Evolutionary conservation across 2,888 invertebrate species (phyloP), one percentile per base, ranked within the genome.

Genomic region (Margaritifera margaritifera): DNA sequence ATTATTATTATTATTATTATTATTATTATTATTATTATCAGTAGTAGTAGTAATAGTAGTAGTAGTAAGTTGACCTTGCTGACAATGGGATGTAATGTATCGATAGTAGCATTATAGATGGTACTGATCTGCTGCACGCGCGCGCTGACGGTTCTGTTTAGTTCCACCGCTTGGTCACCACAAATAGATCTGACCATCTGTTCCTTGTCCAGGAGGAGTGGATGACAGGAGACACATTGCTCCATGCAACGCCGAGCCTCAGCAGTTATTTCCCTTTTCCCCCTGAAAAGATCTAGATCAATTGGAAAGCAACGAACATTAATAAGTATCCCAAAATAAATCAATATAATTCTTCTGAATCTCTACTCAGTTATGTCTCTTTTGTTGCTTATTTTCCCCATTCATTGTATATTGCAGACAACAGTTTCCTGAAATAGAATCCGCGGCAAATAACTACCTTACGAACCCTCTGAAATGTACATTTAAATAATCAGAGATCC

Each of bases 111-210:
- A 27, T 75, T 64, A 24, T 71, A 72, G 8, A 75, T 65, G 11
- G 22, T 56, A 42, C 68, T 27, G 20, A 75, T 57, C 59, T 64
- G 65, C 0, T 55, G 31, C 18, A 66, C 68, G 4, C 66, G 58
- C 24, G 54, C 22, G n/a, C 66, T 66, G 59, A 75, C 72, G 19
- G 75, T 72, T 55, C 61, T 69, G 62, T 67, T 74, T 55, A 66
- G 61, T n/a, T 56, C 64, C 15, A 71, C 65, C 25, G 69, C 62
- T 2, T 66, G 67, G 20, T 57, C 62, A n/a, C 74, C 74, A 27
- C 74, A 74, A 3, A 74, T 68, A 66, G 75, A 51, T 25, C 58
- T 64, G 20, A 75, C 68, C 69, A 75, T 72, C 20, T 72, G 60
- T 22, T 59, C 20, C 24, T 75, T 64, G n/a, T 72, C 64, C 22